Percentiles rank a stretch among this genome's conserved stretches.
phyloP scores from a whole-genome alignment of 2,113 vertebrate species.

The Coptodon rendalli region DNA sequence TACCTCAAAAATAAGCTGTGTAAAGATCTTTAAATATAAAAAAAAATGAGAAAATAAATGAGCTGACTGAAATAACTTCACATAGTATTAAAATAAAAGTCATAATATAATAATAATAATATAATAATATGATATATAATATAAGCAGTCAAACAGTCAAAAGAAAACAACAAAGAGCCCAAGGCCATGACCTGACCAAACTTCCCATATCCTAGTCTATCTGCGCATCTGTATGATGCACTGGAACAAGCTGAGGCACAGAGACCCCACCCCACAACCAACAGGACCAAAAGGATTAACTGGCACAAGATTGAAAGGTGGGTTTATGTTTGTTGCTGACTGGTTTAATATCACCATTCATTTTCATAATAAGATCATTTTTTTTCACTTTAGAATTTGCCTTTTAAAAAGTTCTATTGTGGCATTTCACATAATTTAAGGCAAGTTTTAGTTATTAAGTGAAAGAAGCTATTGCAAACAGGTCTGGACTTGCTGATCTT shows the following conservation, averaged over 20 bases:
- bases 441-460: not conserved
- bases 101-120: not conserved
- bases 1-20: fast-evolving
- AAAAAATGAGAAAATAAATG: not conserved
- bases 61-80: not conserved
- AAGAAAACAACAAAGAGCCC: not conserved
- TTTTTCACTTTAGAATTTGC: not conserved
- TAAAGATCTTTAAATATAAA: not conserved
- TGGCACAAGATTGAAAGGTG: not conserved
- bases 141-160: not conserved
- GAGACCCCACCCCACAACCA: not conserved
- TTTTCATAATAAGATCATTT: not conserved
- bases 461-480: not conserved
- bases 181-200: not conserved
- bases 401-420: not conserved
- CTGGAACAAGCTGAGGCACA: not conserved
- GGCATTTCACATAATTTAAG: not conserved
- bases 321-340: not conserved
- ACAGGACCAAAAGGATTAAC: not conserved
- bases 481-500: not conserved
- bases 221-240: not conserved
- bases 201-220: fast-evolving
- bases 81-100: not conserved
- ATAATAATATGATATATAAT: not conserved
- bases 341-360: not conserved